A percentile compares a stretch with the other conserved stretches of the same genome.
Conservation (phyloP, 2,113 vertebrate species). For the Taxidea taxus region DNA sequence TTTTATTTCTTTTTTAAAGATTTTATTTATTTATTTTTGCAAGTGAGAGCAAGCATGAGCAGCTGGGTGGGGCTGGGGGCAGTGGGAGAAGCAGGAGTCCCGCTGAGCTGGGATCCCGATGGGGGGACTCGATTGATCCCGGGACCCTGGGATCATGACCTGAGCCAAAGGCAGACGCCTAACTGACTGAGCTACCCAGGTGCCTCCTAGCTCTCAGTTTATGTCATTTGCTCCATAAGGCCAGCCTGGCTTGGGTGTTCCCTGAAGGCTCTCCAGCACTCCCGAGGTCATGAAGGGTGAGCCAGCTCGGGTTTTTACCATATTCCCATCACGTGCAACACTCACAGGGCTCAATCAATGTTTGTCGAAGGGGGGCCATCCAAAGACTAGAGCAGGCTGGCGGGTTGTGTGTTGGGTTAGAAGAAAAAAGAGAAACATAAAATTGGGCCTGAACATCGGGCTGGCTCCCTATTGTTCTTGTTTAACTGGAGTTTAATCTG, state of each 20-base stretch:
- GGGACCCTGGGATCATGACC: no score
- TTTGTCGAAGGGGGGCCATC: not conserved
- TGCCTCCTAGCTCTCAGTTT: not conserved
- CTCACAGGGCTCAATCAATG: not conserved
- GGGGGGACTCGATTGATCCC: no score
- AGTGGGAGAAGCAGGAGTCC: no score
- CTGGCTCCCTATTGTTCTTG: not conserved
- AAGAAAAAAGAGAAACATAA: not conserved
- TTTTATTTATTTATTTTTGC: no score
- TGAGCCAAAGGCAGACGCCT: no score
- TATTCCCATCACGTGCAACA: not conserved
- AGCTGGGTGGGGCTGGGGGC: no score
- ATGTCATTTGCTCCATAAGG: not conserved
- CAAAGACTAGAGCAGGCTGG: not conserved
- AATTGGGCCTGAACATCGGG: not conserved
- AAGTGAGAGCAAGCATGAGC: no score
- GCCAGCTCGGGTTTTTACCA: not conserved
- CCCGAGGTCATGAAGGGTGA: not conserved
- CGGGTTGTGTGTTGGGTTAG: no score
- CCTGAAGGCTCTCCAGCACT: not conserved
- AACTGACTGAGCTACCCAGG: not conserved
- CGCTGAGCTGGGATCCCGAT: no score
- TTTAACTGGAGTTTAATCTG: not conserved
- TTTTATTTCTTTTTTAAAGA: no score
- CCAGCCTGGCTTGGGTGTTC: not conserved